phyloP scores from a whole-genome alignment of 2,797 vertebrate species.

The Xiphophorus birchmanni region DNA sequence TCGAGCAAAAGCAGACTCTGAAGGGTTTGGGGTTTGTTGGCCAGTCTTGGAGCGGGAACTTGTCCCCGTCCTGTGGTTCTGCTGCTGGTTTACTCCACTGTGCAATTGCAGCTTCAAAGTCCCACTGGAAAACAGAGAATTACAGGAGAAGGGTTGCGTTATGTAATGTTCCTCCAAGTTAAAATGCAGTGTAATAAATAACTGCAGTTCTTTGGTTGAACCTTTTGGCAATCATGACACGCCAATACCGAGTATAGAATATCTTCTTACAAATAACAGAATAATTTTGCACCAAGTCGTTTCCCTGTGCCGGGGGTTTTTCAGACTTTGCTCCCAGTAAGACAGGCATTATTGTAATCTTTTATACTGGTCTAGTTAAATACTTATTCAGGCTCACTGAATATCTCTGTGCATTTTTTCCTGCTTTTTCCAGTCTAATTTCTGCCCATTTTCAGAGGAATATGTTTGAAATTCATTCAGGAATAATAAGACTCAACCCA shows the following conservation, averaged over 20 bases:
- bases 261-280: neutral
- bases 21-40: conserved; percentile 44
- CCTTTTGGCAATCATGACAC: neutral
- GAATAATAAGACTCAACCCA: neutral
- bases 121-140: conserved; percentile 74
- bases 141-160: neutral
- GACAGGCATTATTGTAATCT: neutral
- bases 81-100: conserved; percentile 61
- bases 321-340: neutral
- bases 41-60: conserved; percentile 66
- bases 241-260: neutral
- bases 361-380: neutral
- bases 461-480: neutral
- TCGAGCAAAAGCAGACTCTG: conserved; percentile 38
- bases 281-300: neutral
- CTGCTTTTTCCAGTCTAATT: neutral
- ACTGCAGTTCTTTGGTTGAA: neutral
- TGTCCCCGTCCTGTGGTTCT: conserved; percentile 42
- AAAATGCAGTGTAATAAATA: conserved; percentile 1
- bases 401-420: neutral
- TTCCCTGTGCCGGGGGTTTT: neutral
- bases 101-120: conserved; percentile 76
- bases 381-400: neutral
- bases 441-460: neutral
- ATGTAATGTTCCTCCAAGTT: conserved; percentile 2